A percentile compares a stretch with the other conserved stretches of the same genome.
Conservation (phyloP, 2,113 vertebrate species). For the Lichenostomus cassidix region DNA sequence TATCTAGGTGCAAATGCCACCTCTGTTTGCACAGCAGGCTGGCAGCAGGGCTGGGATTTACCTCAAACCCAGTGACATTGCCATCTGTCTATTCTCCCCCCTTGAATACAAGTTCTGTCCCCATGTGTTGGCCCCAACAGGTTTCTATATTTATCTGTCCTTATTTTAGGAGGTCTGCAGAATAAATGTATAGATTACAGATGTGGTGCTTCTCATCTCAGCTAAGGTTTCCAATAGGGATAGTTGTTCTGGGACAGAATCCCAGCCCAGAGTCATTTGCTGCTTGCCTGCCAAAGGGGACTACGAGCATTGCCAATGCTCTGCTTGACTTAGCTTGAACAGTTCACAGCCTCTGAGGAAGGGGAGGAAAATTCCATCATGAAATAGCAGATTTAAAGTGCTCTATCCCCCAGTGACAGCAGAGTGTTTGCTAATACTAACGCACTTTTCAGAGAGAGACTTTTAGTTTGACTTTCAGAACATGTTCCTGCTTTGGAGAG, state of each 20-base stretch:
- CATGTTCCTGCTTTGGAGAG: not conserved
- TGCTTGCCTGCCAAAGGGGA: constrained; percentile 25
- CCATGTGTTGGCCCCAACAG: not conserved
- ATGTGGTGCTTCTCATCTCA: constrained; percentile 47
- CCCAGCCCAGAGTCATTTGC: constrained; percentile 33
- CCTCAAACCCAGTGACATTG: not conserved
- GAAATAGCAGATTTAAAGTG: constrained; percentile 44
- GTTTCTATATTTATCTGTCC: constrained; percentile 57
- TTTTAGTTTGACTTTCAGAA: not conserved
- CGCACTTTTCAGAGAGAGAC: not conserved
- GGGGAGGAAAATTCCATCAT: constrained; percentile 50
- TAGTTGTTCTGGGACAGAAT: constrained; percentile 54
- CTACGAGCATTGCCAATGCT: constrained; percentile 22
- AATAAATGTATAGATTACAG: constrained; percentile 36
- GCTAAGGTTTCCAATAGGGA: constrained; percentile 39
- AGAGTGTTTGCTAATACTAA: constrained; percentile 4
- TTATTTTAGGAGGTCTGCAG: constrained; percentile 49
- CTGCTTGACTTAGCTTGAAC: constrained; percentile 51
- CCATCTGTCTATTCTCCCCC: not conserved
- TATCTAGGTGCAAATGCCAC: not conserved
- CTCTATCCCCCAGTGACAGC: not conserved
- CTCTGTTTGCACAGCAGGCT: not conserved
- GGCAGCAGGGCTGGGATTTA: not conserved
- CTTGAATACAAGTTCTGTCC: not conserved
- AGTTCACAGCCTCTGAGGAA: constrained; percentile 52